Percentiles rank a stretch among this genome's conserved stretches.
Conservation (phyloP, 2,797 vertebrate species). For the Lepilemur ruficaudatus region DNA sequence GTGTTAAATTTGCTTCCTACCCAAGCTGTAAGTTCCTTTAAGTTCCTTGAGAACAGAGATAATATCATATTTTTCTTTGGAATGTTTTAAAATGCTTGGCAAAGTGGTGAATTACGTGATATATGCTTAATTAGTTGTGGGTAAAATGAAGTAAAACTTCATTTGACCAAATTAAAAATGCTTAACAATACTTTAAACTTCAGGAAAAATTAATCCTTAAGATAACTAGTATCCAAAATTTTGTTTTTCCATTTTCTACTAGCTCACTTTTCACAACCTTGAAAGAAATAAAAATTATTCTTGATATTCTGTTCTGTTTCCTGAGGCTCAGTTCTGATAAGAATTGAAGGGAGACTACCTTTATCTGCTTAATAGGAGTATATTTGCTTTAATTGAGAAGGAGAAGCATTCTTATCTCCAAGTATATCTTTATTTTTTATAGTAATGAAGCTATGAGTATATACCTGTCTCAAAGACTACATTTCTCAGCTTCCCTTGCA, state of each 20-base stretch:
- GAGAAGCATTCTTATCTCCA: constrained; percentile 5
- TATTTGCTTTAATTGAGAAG: constrained; percentile 35
- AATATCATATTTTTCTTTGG: background rate
- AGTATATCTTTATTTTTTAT: background rate
- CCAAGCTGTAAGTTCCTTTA: background rate
- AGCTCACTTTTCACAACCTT: background rate
- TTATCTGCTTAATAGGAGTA: background rate
- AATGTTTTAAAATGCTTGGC: background rate
- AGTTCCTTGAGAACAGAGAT: background rate
- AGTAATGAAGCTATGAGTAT: background rate
- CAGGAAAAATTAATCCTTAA: constrained; percentile 1
- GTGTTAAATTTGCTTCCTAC: background rate
- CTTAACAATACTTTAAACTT: background rate
- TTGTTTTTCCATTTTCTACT: background rate
- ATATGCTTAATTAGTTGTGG: background rate
- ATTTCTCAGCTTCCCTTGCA: background rate
- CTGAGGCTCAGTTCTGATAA: background rate
- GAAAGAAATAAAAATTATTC: constrained; percentile 32
- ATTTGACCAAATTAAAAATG: background rate
- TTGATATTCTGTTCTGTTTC: background rate
- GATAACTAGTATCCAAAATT: background rate
- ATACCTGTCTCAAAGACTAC: background rate
- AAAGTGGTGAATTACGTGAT: background rate
- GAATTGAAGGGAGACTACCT: background rate
- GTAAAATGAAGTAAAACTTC: background rate